Evolutionary conservation across 2,888 invertebrate species (phyloP).

Genomic region (Habrosyne pyritoides): DNA sequence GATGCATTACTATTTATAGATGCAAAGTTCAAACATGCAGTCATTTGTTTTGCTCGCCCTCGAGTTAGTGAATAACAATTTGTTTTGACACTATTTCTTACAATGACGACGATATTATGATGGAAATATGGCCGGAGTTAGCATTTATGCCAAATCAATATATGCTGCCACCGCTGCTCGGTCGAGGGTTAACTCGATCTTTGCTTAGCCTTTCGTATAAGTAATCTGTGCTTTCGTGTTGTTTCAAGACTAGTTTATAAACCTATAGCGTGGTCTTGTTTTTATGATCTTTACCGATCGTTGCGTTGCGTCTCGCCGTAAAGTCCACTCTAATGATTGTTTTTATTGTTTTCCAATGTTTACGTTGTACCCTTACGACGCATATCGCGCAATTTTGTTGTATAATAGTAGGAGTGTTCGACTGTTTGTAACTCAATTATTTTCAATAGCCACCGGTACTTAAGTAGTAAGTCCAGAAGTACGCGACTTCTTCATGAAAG

Average conservation of each 20-base stretch:
- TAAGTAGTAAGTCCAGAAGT: conserved; percentile 9
- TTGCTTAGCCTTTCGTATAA: too few relatives aligned
- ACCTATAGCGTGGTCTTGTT: background rate
- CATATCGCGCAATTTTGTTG: too few relatives aligned
- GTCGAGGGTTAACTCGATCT: too few relatives aligned
- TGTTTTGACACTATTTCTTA: background rate
- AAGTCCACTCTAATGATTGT: background rate
- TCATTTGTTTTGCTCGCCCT: too few relatives aligned
- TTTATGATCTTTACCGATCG: background rate
- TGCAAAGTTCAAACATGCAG: background rate
- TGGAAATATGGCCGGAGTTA: background rate
- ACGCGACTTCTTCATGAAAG: conserved; percentile 17
- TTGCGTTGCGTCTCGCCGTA: background rate
- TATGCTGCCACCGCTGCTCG: background rate
- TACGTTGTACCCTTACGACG: background rate
- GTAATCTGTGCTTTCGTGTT: background rate
- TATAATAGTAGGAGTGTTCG: too few relatives aligned
- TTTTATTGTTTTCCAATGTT: background rate
- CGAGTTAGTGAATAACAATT: background rate
- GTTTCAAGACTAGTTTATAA: background rate
- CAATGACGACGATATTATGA: too few relatives aligned
- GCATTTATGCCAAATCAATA: background rate
- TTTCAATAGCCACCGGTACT: background rate
- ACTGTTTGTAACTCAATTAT: background rate
- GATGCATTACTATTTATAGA: background rate